Evolutionary conservation across 2,797 vertebrate species (phyloP).

Genomic region (Brotula barbata): DNA sequence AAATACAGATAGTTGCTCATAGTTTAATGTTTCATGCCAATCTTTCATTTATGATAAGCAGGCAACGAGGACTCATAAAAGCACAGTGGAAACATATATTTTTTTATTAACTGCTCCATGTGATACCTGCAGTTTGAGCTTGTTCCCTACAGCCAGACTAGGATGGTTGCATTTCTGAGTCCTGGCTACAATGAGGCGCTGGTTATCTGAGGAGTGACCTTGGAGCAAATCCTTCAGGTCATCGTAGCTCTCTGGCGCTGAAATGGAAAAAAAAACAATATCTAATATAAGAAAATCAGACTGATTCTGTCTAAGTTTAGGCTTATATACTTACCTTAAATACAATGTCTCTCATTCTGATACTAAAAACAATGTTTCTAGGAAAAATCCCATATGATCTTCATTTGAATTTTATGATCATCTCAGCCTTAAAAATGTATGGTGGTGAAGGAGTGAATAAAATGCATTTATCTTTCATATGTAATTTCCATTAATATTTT

Average conservation of each 20-base stretch:
- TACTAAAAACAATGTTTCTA: too few relatives aligned
- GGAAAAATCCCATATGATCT: too few relatives aligned
- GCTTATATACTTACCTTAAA: too few relatives aligned
- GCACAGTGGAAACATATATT: too few relatives aligned
- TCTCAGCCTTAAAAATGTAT: too few relatives aligned
- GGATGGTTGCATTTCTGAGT: slow-evolving; percentile 92
- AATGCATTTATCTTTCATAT: too few relatives aligned
- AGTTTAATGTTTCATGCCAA: background rate
- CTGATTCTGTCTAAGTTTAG: too few relatives aligned
- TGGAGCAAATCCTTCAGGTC: slow-evolving; percentile 81
- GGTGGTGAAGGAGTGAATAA: too few relatives aligned
- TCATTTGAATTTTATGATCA: too few relatives aligned
- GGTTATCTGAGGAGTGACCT: slow-evolving; percentile 82
- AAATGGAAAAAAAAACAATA: slow-evolving; percentile 10
- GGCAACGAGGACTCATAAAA: too few relatives aligned
- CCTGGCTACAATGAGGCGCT: slow-evolving; percentile 87
- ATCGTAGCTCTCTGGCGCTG: slow-evolving; percentile 84
- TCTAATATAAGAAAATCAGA: background rate
- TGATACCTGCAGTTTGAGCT: slow-evolving; percentile 87
- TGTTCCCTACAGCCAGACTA: slow-evolving; percentile 89
- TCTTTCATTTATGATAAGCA: background rate
- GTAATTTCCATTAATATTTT: too few relatives aligned
- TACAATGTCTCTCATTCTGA: too few relatives aligned
- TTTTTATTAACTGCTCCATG: rapidly evolving
- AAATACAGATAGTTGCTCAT: slow-evolving; percentile 23